Base-by-base conservation (phyloP, 1,140 invertebrate genomes). In the Pachyrhynchus sulphureomaculatus region DNA sequence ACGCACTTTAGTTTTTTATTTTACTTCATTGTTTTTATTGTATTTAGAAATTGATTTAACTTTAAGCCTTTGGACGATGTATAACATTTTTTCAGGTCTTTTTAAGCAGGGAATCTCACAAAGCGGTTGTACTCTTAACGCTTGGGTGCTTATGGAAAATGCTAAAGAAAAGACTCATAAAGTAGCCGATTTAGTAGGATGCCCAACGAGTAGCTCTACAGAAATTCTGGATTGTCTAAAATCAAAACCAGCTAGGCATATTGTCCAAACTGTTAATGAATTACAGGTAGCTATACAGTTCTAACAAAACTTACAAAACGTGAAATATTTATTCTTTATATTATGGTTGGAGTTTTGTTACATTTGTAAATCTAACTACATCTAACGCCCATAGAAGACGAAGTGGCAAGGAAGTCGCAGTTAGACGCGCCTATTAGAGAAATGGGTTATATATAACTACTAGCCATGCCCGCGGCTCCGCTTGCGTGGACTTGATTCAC, bases 21-120 rank as follows among this genome's bases (percentile, higher is more conserved):
- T n/a, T n/a, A n/a, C n/a, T n/a, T n/a, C n/a, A n/a, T n/a, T n/a
- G n/a, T n/a, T n/a, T n/a, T n/a, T n/a, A n/a, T n/a, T n/a, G n/a
- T n/a, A n/a, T n/a, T n/a, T n/a, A n/a, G n/a, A n/a, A n/a, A n/a
- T n/a, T n/a, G n/a, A n/a, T n/a, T n/a, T n/a, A n/a, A n/a, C n/a
- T n/a, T n/a, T n/a, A n/a, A n/a, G n/a, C n/a, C n/a, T n/a, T n/a
- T n/a, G n/a, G n/a, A n/a, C n/a, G n/a, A n/a, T 44, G 8, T 1
- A 29, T n/a, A 26, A n/a, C n/a, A n/a, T n/a, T n/a, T n/a, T 42
- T 51, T 58, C 65, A 85, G 84, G 80, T 57, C 73, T 89, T 42
- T 87, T 89, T 68, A 73, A 85, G 70, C 81, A 84, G 44, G 90
- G 87, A 2, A 87, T 94, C 41, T 85, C 91, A 0, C 84, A 89